Percentiles rank a stretch among this genome's conserved stretches.
Conservation (phyloP, 2,888 invertebrate genomes). For the Cheiracanthium punctorium region DNA sequence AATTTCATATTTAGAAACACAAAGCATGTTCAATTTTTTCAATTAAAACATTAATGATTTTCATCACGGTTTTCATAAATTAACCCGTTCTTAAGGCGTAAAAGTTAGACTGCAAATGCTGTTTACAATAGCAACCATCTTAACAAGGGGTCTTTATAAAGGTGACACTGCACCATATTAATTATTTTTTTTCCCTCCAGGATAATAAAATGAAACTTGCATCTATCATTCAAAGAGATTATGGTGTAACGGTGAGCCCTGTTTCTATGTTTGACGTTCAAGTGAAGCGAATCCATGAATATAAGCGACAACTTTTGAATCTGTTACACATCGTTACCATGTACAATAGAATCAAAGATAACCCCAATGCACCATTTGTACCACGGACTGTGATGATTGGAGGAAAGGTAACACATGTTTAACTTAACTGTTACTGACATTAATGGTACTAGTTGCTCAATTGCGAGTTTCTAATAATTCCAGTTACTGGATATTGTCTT, state of each 20-base stretch:
- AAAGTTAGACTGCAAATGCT: too few relatives aligned
- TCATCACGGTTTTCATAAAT: too few relatives aligned
- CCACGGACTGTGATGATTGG: conserved; percentile 97
- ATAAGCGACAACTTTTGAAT: conserved; percentile 98
- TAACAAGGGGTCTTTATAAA: neutral
- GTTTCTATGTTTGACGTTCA: conserved; percentile 98
- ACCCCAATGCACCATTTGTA: conserved; percentile 88
- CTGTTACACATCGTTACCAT: conserved; percentile 95
- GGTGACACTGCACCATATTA: too few relatives aligned
- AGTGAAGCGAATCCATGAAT: conserved; percentile 99
- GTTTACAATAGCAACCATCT: too few relatives aligned
- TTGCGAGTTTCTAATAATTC: too few relatives aligned
- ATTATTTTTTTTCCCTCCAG: conserved; percentile 71
- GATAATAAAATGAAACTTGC: conserved; percentile 97
- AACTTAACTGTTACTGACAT: too few relatives aligned
- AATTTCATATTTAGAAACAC: too few relatives aligned
- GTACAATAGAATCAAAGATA: conserved; percentile 97
- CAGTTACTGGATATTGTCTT: too few relatives aligned
- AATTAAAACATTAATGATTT: too few relatives aligned
- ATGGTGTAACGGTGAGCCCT: conserved; percentile 91
- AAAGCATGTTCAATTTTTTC: too few relatives aligned
- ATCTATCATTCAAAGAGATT: conserved; percentile 89
- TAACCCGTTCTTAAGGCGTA: too few relatives aligned
- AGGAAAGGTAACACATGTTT: conserved; percentile 87
- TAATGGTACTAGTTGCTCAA: too few relatives aligned